Evolutionary conservation across 2,888 invertebrate genomes (phyloP).

Genomic region (Cremastinae sp.): DNA sequence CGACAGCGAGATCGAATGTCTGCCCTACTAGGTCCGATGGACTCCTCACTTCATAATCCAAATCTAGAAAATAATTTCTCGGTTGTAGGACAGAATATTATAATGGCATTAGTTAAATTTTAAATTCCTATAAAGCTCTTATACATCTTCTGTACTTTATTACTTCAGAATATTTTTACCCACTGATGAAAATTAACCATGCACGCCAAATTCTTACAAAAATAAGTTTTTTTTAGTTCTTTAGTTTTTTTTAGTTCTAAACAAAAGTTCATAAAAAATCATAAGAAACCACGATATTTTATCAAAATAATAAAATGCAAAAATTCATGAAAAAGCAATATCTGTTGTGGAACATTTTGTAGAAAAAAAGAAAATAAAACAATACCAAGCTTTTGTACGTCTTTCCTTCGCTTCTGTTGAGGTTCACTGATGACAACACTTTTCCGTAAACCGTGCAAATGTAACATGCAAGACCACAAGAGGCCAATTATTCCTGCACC

Average conservation of each 20-base stretch:
- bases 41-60: conserved; percentile 83
- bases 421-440: conserved; percentile 86
- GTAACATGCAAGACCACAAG: conserved; percentile 85
- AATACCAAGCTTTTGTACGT: conserved; percentile 74
- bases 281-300: too few relatives aligned
- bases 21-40: conserved; percentile 83
- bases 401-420: conserved; percentile 79
- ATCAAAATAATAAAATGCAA: too few relatives aligned
- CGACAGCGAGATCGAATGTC: conserved; percentile 85
- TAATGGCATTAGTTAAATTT: neutral
- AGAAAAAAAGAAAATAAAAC: conserved; percentile 1
- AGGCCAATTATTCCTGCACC: conserved; percentile 89
- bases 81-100: too few relatives aligned
- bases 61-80: conserved; percentile 78
- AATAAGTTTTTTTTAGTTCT: too few relatives aligned
- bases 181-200: too few relatives aligned
- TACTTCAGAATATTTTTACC: too few relatives aligned
- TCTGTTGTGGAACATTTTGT: too few relatives aligned
- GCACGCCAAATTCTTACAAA: too few relatives aligned
- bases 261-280: too few relatives aligned
- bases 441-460: conserved; percentile 86
- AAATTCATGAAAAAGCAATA: too few relatives aligned
- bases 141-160: neutral
- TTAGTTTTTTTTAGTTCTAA: too few relatives aligned
- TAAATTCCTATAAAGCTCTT: neutral